These are phyloP conservation scores for Onychostoma macrolepis DNA, from an alignment of 2,113 vertebrate genomes.

Conservation along the genomic window DNA sequence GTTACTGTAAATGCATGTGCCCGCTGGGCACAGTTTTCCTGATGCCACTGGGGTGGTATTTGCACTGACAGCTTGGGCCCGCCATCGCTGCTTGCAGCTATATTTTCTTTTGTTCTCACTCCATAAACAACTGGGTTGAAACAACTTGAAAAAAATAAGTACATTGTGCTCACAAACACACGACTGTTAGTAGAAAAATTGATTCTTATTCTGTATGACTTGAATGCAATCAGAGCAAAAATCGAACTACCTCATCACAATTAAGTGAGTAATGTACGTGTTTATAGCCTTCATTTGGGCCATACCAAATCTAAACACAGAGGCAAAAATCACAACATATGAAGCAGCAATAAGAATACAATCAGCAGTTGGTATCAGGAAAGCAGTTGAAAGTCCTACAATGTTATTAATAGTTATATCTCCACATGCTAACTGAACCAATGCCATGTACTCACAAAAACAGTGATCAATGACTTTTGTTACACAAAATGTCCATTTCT, in stretches of 20 bases:
- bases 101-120: constrained; percentile 12
- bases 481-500: constrained; percentile 60
- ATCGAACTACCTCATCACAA: too few species aligned
- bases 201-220: constrained; percentile 52
- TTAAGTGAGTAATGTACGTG: constrained; percentile 22
- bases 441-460: constrained; percentile 69
- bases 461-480: constrained; percentile 63
- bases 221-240: constrained; percentile 48
- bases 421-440: constrained; percentile 68
- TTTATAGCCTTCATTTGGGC: constrained; percentile 38
- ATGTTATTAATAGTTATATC: constrained; percentile 62
- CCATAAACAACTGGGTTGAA: constrained; percentile 59
- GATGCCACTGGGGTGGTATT: too few species aligned
- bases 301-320: constrained; percentile 43
- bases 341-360: constrained; percentile 35
- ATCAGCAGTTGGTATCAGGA: constrained; percentile 43
- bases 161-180: constrained; percentile 54
- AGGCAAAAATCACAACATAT: constrained; percentile 38
- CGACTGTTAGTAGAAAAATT: constrained; percentile 48
- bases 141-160: constrained; percentile 49
- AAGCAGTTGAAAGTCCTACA: constrained; percentile 53
- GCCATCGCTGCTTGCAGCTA: too few species aligned
- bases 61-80: too few species aligned
- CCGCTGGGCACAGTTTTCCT: too few species aligned
- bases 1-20: too few species aligned